phyloP scores from a whole-genome alignment of 2,113 vertebrate genomes.

The Hemibagrus wyckioides region DNA sequence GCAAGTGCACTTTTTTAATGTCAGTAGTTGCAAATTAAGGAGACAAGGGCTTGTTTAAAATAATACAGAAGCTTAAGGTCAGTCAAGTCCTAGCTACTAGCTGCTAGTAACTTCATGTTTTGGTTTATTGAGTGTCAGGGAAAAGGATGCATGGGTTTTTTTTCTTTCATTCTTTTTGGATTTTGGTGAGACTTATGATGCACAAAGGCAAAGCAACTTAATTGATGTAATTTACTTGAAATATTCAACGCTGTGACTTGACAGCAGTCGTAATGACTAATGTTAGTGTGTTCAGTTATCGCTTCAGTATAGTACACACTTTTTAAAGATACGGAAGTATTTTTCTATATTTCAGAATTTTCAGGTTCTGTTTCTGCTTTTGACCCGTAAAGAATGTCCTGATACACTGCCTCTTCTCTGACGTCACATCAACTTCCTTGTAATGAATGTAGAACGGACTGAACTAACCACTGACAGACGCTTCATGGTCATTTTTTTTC shows the following conservation, averaged over 20 bases:
- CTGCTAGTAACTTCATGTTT: neutral
- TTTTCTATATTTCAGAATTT: neutral
- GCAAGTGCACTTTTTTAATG: neutral
- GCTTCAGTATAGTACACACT: neutral
- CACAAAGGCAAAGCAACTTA: neutral
- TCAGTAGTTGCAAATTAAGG: neutral
- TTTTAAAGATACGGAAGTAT: neutral
- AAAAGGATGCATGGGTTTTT: neutral
- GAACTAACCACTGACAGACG: conserved; percentile 12
- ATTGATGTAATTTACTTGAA: conserved; percentile 14
- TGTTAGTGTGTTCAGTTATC: neutral
- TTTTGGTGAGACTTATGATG: neutral
- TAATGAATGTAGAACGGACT: conserved; percentile 7
- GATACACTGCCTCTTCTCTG: conserved; percentile 12
- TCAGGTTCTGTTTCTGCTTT: neutral
- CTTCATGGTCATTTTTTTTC: neutral
- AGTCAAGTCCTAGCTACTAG: neutral
- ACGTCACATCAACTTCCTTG: neutral
- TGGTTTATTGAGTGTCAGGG: neutral
- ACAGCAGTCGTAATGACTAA: neutral
- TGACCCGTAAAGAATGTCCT: conserved; percentile 1
- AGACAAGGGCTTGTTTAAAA: neutral
- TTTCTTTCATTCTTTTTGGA: neutral
- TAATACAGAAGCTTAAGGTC: neutral
- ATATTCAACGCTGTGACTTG: conserved; percentile 5